Evolutionary conservation across 2,113 vertebrate species (phyloP).

Genomic region (Eptatretus burgeri): DNA sequence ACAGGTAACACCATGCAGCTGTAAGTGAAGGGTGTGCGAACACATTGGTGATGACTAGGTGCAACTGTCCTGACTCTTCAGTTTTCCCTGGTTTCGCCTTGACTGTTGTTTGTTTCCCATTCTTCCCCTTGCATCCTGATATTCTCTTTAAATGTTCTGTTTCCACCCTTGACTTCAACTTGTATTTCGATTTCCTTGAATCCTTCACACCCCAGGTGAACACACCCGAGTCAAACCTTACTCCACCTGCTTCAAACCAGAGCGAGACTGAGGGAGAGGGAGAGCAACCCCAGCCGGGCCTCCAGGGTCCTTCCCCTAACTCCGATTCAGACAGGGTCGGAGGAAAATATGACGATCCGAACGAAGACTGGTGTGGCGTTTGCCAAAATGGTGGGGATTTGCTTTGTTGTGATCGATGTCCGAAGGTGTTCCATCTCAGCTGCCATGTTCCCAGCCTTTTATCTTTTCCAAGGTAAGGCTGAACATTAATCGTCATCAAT

Average conservation of each 20-base stretch:
- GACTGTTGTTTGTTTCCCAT: too few species aligned
- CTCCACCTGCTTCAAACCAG: not conserved
- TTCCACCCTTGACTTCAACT: too few species aligned
- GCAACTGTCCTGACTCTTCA: too few species aligned
- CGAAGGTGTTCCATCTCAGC: slow-evolving; percentile 36
- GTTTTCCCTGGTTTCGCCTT: too few species aligned
- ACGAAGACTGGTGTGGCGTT: slow-evolving; percentile 42
- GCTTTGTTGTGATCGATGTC: slow-evolving; percentile 36
- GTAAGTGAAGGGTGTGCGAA: too few species aligned
- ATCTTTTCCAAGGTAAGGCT: slow-evolving; percentile 29
- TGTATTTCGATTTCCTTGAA: too few species aligned
- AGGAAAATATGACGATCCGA: slow-evolving; percentile 40
- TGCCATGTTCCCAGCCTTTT: slow-evolving; percentile 31
- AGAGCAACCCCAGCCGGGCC: not conserved
- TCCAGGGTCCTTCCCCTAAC: not conserved
- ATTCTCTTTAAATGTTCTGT: too few species aligned
- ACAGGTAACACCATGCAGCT: too few species aligned
- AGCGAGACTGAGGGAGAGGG: not conserved
- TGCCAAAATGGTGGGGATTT: slow-evolving; percentile 39
- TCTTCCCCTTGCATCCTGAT: too few species aligned
- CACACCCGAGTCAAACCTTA: not conserved
- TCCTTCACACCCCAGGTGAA: too few species aligned
- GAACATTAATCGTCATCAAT: too few species aligned
- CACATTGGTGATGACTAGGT: too few species aligned
- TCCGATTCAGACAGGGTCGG: not conserved